Evolutionary conservation across 1,140 invertebrate genomes (phyloP).

Genomic region (Lasioglossum baleicum): DNA sequence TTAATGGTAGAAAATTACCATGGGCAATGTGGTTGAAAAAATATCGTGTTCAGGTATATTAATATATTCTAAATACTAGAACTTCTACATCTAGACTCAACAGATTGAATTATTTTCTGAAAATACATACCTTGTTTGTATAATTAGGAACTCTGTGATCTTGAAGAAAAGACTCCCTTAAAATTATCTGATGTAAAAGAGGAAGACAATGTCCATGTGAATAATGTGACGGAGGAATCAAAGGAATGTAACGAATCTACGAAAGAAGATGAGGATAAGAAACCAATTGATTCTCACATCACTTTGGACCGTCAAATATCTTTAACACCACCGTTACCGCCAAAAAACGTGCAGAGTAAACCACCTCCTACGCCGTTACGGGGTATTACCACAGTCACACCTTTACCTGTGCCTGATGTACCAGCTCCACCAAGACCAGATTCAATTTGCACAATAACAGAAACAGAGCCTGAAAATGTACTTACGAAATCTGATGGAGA

Average conservation of each 20-base stretch:
- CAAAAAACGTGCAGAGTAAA: conserved; percentile 73
- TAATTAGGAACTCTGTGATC: conserved; percentile 68
- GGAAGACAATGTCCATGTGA: conserved; percentile 19
- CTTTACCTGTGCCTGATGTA: conserved; percentile 73
- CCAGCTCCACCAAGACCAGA: conserved; percentile 77
- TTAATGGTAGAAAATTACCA: conserved; percentile 86
- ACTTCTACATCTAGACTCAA: background rate
- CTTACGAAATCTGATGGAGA: conserved; percentile 36
- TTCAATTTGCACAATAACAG: conserved; percentile 60
- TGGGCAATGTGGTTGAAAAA: conserved; percentile 83
- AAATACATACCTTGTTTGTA: conserved; percentile 10
- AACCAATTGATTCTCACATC: conserved; percentile 26
- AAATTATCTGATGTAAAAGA: conserved; percentile 52
- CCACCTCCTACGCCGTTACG: conserved; percentile 76
- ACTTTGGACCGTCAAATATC: conserved; percentile 70
- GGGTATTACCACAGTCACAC: conserved; percentile 72
- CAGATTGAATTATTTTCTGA: background rate
- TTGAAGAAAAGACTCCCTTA: conserved; percentile 67
- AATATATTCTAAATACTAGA: conserved; percentile 2
- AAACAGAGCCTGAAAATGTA: conserved; percentile 44
- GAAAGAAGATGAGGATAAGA: conserved; percentile 38
- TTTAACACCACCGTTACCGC: conserved; percentile 75
- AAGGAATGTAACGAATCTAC: background rate
- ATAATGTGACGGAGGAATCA: background rate
- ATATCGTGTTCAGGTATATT: conserved; percentile 71